A percentile compares a stretch with the other conserved stretches of the same genome.
phyloP scores from a whole-genome alignment of 2,888 invertebrate genomes.

The Rotaria socialis region DNA sequence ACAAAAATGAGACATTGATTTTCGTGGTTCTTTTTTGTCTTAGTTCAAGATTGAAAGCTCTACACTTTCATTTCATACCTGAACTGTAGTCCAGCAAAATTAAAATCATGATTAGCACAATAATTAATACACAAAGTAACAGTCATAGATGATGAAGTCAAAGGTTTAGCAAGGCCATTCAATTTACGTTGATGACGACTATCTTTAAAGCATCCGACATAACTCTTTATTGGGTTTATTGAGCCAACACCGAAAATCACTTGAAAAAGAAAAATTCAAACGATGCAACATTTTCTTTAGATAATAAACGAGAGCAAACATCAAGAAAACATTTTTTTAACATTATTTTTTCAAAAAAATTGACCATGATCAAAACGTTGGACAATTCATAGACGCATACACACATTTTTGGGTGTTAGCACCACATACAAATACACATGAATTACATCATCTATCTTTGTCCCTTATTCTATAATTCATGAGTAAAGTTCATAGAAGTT shows the following conservation, averaged over 20 bases:
- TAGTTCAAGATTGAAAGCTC: background rate
- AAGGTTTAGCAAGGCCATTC: background rate
- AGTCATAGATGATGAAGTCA: slow-evolving; percentile 4
- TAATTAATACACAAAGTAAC: background rate
- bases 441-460: slow-evolving; percentile 15
- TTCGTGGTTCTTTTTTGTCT: background rate
- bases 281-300: background rate
- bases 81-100: slow-evolving; percentile 6
- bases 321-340: background rate
- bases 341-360: background rate
- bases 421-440: background rate
- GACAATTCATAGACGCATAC: background rate
- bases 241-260: background rate
- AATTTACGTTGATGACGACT: slow-evolving; percentile 6
- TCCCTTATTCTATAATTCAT: slow-evolving; percentile 23
- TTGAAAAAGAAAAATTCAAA: background rate
- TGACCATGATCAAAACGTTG: background rate
- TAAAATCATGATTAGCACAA: slow-evolving; percentile 21
- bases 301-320: background rate
- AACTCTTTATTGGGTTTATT: background rate
- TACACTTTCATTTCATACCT: background rate
- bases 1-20: background rate
- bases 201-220: slow-evolving; percentile 34
- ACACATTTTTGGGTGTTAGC: background rate
- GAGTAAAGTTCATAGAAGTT: slow-evolving; percentile 13